Evolutionary conservation across 2,888 invertebrate genomes (phyloP), one percentile per base, ranked within the genome.

Genomic region (Drosophila quinaria): DNA sequence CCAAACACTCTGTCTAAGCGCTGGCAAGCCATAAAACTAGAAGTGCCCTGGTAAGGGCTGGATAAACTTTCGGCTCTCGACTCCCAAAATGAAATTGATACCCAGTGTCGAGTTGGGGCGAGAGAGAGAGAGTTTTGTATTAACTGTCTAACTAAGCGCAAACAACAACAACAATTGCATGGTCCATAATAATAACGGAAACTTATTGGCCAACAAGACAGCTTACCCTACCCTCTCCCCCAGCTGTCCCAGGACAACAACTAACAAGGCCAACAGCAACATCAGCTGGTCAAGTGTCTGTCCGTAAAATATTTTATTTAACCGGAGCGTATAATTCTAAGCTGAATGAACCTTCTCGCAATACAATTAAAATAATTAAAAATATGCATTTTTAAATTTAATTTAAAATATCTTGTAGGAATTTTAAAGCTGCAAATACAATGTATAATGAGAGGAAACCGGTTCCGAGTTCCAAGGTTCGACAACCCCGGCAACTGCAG

Each of bases 121-220:
- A 59, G 64, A 33, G 56, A 25, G 35, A 52, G 67, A 65, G 58
- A 71, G 61, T 71, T 74, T 85, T 70, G 49, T 81, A 87, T 84
- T 87, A 89, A 85, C 86, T 79, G 74, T 60, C 72, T 74, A 60
- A 65, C 78, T 71, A 73, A 73, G 68, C 74, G 78, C 64, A 65
- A 70, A 60, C 70, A 80, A 70, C 66, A 81, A 60, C 62, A 71
- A 68, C 61, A 70, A 60, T 63, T 54, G 46, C 61, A 44, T 44
- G 25, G 55, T 75, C 80, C 49, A 77, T 89, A 84, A 89, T 84
- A 87, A 87, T 81, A 89, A 81, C 72, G 52, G 63, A 87, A 88
- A 79, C 77, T 86, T 86, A 90, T 90, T 86, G 79, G 72, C 61
- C 66, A 81, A 66, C 70, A 52, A 67, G 62, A 66, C 63, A 61